phyloP scores from a whole-genome alignment of 2,888 invertebrate genomes.

The Tinea semifulvella region DNA sequence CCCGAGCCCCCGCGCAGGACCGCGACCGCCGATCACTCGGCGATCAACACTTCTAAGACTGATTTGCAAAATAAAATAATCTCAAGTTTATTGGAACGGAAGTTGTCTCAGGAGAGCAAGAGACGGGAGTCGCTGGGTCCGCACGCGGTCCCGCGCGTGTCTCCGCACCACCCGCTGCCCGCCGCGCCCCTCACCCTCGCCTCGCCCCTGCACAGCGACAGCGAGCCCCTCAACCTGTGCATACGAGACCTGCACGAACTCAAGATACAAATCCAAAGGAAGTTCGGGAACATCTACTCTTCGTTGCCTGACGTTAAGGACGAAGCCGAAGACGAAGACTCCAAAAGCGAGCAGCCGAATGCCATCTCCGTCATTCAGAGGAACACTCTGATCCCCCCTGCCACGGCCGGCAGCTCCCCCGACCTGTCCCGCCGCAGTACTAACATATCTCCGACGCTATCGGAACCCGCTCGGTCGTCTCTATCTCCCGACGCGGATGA shows the following conservation, averaged over 20 bases:
- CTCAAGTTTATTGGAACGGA: conserved; percentile 74
- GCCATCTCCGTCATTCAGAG: conserved; percentile 58
- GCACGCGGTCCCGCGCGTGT: conserved; percentile 41
- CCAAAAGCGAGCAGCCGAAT: conserved; percentile 46
- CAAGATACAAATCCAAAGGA: conserved; percentile 70
- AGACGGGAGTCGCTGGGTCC: conserved; percentile 44
- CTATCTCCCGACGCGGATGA: conserved; percentile 40
- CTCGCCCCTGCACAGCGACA: conserved; percentile 46
- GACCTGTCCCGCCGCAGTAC: conserved; percentile 38
- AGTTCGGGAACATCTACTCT: conserved; percentile 71
- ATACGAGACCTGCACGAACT: conserved; percentile 77
- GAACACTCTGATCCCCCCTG: conserved; percentile 31
- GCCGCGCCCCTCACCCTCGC: conserved; percentile 41
- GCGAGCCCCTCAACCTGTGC: conserved; percentile 86
- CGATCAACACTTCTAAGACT: conserved; percentile 54
- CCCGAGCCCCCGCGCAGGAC: conserved; percentile 34
- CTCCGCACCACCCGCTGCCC: conserved; percentile 45
- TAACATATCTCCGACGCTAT: conserved; percentile 33
- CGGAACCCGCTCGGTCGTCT: conserved; percentile 48
- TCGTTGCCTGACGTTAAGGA: conserved; percentile 66
- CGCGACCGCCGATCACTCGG: conserved; percentile 25
- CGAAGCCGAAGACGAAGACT: conserved; percentile 65
- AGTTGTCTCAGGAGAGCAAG: conserved; percentile 73
- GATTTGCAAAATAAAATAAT: conserved; percentile 75
- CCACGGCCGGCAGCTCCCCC: conserved; percentile 53